A percentile compares a stretch with the other conserved stretches of the same genome.
These are phyloP conservation scores for Trematomus bernacchii DNA, from an alignment of 2,797 vertebrate genomes.

Conservation along the genomic window DNA sequence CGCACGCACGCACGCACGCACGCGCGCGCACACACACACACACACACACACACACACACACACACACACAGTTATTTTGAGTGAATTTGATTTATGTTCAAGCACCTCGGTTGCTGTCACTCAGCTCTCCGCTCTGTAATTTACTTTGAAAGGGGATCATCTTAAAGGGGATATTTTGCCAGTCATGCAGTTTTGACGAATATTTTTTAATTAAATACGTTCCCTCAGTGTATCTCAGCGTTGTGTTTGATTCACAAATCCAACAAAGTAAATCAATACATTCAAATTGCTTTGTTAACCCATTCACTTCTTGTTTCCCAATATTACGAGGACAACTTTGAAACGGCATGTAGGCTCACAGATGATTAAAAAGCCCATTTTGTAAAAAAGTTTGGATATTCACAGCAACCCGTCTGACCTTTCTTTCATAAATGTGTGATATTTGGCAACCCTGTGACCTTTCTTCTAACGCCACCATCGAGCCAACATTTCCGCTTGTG, in stretches of 20 bases:
- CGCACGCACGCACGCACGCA: not conserved
- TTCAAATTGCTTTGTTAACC: not conserved
- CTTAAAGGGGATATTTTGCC: slow-evolving; percentile 42
- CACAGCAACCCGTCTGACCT: not conserved
- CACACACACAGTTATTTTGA: slow-evolving; percentile 15
- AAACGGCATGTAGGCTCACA: not conserved
- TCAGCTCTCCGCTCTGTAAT: slow-evolving; percentile 55
- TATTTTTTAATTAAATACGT: slow-evolving; percentile 26
- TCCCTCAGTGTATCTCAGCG: slow-evolving; percentile 2
- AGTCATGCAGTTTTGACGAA: slow-evolving; percentile 37
- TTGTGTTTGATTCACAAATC: not conserved
- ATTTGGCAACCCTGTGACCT: not conserved
- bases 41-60: not conserved
- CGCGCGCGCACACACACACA: too few relatives aligned
- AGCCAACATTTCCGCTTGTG: not conserved
- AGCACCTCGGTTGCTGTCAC: slow-evolving; percentile 29
- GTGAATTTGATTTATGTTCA: slow-evolving; percentile 40
- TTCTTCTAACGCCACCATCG: not conserved
- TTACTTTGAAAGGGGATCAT: slow-evolving; percentile 58
- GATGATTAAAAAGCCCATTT: not conserved
- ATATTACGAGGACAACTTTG: not conserved
- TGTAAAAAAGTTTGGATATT: not conserved
- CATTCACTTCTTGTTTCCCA: not conserved
- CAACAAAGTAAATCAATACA: slow-evolving; percentile 6
- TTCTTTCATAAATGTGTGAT: slow-evolving; percentile 11